phyloP scores from a whole-genome alignment of 2,888 invertebrate species.

The Smittia sp. region DNA sequence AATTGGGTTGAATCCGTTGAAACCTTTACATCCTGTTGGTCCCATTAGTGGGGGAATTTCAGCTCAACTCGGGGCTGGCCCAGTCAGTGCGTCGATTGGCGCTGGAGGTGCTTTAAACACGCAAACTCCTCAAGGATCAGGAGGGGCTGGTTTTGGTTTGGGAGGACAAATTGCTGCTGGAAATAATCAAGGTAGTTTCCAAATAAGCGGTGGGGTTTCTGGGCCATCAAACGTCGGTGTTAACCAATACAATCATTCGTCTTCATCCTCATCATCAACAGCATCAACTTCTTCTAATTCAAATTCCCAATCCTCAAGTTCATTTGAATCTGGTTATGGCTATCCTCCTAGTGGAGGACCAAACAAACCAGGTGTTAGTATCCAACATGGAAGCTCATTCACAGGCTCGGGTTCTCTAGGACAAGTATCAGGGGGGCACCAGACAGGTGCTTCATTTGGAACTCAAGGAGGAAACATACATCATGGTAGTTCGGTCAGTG shows the following conservation, averaged over 20 bases:
- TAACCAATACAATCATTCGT: no score
- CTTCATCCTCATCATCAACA: not conserved
- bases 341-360: no score
- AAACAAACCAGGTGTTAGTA: not conserved
- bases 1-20: not conserved
- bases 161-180: conserved; percentile 10
- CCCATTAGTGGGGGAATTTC: not conserved
- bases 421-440: not conserved
- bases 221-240: not conserved
- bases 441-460: not conserved
- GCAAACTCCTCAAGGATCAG: conserved; percentile 34
- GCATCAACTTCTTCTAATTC: conserved; percentile 6
- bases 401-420: not conserved
- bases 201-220: not conserved
- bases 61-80: not conserved
- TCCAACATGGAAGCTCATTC: not conserved
- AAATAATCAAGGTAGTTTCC: conserved; percentile 14
- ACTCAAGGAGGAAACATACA: not conserved
- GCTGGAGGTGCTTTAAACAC: not conserved
- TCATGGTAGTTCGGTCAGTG: not conserved
- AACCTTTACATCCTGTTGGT: not conserved
- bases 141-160: not conserved
- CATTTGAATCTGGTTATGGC: not conserved
- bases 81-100: not conserved
- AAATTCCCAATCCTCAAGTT: not conserved